These are phyloP conservation scores for Drosophila jambulina DNA, from an alignment of 1,140 invertebrate species.

Conservation along the genomic window DNA sequence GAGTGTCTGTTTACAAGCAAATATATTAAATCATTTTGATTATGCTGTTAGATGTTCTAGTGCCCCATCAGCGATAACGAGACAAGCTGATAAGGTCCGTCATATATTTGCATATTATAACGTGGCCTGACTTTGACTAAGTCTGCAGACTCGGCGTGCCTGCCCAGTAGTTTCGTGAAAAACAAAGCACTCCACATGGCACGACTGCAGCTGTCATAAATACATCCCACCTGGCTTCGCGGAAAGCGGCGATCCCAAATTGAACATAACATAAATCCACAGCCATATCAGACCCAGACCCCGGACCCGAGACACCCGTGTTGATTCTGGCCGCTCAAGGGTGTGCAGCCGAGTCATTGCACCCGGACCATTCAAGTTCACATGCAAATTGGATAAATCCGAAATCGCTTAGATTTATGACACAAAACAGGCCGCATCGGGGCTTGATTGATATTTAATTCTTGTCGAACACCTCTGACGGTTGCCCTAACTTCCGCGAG, in stretches of 20 bases:
- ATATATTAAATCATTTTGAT: constrained; percentile 79
- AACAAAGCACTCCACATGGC: constrained; percentile 55
- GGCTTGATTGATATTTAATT: constrained; percentile 62
- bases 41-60: constrained; percentile 72
- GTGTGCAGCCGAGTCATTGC: constrained; percentile 65
- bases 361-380: constrained; percentile 72
- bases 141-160: constrained; percentile 40
- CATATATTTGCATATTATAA: constrained; percentile 75
- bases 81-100: constrained; percentile 54
- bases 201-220: constrained; percentile 61
- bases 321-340: constrained; percentile 41
- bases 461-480: constrained; percentile 50
- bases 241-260: constrained; percentile 27
- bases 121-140: constrained; percentile 48
- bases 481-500: constrained; percentile 53
- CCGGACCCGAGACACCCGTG: constrained; percentile 4
- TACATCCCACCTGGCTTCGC: constrained; percentile 17
- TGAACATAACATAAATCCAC: constrained; percentile 34
- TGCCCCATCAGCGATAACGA: constrained; percentile 54
- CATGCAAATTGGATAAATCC: constrained; percentile 75
- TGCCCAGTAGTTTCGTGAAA: constrained; percentile 42
- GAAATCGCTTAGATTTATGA: constrained; percentile 76
- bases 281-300: constrained; percentile 21
- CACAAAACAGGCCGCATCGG: constrained; percentile 49
- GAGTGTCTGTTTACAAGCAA: constrained; percentile 61